Base-by-base conservation (phyloP, 2,113 vertebrate species). In the Scopus umbretta region DNA sequence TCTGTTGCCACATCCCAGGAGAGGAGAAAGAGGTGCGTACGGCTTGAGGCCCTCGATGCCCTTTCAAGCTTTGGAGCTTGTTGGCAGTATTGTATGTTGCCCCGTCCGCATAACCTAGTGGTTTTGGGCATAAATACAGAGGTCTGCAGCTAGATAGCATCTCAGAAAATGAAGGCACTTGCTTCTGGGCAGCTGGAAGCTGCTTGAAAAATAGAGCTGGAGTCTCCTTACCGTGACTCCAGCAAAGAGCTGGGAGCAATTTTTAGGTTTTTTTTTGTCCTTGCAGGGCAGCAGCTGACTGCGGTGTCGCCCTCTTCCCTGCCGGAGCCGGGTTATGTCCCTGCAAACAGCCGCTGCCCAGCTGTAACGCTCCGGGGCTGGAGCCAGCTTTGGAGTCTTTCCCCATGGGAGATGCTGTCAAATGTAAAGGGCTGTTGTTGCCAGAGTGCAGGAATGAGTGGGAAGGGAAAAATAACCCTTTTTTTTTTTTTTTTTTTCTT, bases 231-330 rank as follows among this genome's bases (percentile, higher is more conserved):
- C 68, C 27, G 29, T 1, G 62, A 53, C 21, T 76, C 20, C 47
- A 26, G 72, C 36, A 8, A 16, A 18, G 49, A 56, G 59, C 70
- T 22, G 8, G 8, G 66, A 68, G 71, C 9, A 0, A 2, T 14
- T 22, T 13, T 13, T 1, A 1, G 13, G 2, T 4, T 6, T 38
- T 16, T 7, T 16, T 7, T 3, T 17, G 21, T 43, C 0, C 0
- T 3, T 0, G 1, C 50, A 6, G 79, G 18, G 70, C 56, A 79
- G 88, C 38, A 38, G 75, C 78, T 21, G 86, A 17, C 2, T 2
- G 38, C 0, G 10, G 47, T 23, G 8, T 23, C 12, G 1, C 16
- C 21, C 18, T 10, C 19, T 5, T 18, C 7, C 30, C 17, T 1
- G 0, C 20, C 10, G 0, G 85, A 2, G 43, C 67, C 0, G 13